Conservation (phyloP, 64 coral and sea anemone genomes). For the Astreopora myriophthalma region DNA sequence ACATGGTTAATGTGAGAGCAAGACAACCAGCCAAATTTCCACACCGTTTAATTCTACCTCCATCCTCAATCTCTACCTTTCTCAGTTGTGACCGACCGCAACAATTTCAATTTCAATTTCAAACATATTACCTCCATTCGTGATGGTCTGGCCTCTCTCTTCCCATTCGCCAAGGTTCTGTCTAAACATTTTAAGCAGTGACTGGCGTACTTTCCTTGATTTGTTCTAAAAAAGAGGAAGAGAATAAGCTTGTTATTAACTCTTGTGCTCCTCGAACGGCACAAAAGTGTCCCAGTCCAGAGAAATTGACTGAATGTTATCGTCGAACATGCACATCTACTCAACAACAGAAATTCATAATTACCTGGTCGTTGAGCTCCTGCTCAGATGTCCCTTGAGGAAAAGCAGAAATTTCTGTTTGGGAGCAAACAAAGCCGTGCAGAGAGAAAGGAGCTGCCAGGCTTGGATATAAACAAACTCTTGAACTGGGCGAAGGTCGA, state of each 20-base stretch:
- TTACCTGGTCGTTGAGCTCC: constrained; percentile 81
- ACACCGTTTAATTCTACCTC: too few species aligned
- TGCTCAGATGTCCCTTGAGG: constrained; percentile 81
- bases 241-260: not conserved
- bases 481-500: constrained; percentile 91
- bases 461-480: constrained; percentile 92
- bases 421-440: constrained; percentile 81
- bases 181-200: constrained; percentile 84
- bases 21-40: too few species aligned
- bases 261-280: not conserved
- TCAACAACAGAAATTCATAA: not conserved
- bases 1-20: not conserved
- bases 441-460: constrained; percentile 88
- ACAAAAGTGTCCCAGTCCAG: too few species aligned
- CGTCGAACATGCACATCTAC: too few species aligned
- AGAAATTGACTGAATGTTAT: too few species aligned
- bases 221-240: constrained; percentile 67
- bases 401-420: constrained; percentile 87
- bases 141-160: constrained; percentile 92
- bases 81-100: too few species aligned
- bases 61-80: too few species aligned
- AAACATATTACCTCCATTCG: constrained; percentile 77
- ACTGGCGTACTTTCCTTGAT: constrained; percentile 88
- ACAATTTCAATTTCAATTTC: too few species aligned
- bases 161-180: constrained; percentile 85